phyloP scores from a whole-genome alignment of 2,113 vertebrate species.

The Choloepus hoffmanni region DNA sequence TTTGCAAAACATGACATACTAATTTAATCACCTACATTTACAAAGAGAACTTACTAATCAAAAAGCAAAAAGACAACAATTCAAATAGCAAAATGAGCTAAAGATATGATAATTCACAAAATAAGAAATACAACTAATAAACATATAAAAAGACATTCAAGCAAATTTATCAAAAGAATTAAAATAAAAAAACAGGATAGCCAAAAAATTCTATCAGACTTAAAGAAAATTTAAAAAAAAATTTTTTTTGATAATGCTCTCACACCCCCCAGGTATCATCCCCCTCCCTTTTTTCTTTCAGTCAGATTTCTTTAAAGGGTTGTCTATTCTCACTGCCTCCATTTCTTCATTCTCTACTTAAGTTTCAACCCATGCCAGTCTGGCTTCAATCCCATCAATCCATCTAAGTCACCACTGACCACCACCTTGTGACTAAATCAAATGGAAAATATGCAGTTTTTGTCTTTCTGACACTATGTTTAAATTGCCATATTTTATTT shows the following conservation, averaged over 20 bases:
- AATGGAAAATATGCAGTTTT: neutral
- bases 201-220: slow-evolving; percentile 7
- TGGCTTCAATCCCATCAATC: neutral
- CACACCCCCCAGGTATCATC: neutral
- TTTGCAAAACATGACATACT: neutral
- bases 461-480: neutral
- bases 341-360: slow-evolving; percentile 35
- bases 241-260: neutral
- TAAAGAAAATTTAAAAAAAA: neutral
- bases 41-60: neutral
- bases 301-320: neutral
- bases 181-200: neutral
- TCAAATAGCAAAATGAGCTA: slow-evolving; percentile 6
- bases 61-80: slow-evolving; percentile 25
- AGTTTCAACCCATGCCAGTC: neutral
- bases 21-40: neutral
- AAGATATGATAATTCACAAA: slow-evolving; percentile 28
- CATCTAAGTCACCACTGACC: neutral
- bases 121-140: slow-evolving; percentile 29
- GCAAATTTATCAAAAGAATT: slow-evolving; percentile 25
- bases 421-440: neutral
- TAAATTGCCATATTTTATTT: neutral
- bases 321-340: neutral
- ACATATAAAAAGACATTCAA: slow-evolving; percentile 4
- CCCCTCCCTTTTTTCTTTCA: neutral